Percentiles rank a stretch among this genome's conserved stretches.
Conservation (phyloP, 1,140 invertebrate genomes). For the Leptinotarsa lineolata region DNA sequence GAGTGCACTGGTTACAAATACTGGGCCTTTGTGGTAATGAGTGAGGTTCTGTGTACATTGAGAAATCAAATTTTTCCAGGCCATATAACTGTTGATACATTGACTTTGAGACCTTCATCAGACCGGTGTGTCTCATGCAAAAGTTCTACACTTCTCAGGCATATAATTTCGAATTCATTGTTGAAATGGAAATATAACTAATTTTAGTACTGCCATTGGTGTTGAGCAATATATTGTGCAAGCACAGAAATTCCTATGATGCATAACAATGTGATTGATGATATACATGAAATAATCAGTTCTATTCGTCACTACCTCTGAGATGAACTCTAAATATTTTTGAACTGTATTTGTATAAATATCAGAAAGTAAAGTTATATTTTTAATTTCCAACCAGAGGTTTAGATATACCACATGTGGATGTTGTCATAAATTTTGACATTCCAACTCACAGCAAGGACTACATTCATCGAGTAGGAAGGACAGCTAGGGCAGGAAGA, state of each 20-base stretch:
- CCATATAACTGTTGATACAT: too few species aligned
- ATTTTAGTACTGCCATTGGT: too few species aligned
- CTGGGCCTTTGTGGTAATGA: too few species aligned
- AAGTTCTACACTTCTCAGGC: too few species aligned
- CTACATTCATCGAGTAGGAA: conserved; percentile 94
- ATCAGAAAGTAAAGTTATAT: conserved; percentile 6
- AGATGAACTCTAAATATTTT: conserved; percentile 9
- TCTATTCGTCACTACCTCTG: conserved; percentile 45
- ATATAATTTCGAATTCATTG: too few species aligned
- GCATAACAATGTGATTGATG: conserved; percentile 28
- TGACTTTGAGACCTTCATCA: too few species aligned
- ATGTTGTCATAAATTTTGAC: conserved; percentile 97
- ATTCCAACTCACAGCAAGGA: conserved; percentile 96
- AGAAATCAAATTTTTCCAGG: too few species aligned
- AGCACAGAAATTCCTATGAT: neutral
- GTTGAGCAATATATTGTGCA: too few species aligned
- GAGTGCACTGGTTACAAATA: too few species aligned
- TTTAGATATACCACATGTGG: conserved; percentile 97
- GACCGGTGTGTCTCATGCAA: too few species aligned
- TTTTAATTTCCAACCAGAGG: conserved; percentile 68
- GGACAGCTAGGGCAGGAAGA: conserved; percentile 93
- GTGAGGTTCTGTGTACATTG: too few species aligned
- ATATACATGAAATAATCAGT: conserved; percentile 28
- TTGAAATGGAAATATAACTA: too few species aligned
- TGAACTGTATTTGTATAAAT: neutral